Conservation (phyloP, 2,797 vertebrate genomes). For the Monodelphis domestica region DNA sequence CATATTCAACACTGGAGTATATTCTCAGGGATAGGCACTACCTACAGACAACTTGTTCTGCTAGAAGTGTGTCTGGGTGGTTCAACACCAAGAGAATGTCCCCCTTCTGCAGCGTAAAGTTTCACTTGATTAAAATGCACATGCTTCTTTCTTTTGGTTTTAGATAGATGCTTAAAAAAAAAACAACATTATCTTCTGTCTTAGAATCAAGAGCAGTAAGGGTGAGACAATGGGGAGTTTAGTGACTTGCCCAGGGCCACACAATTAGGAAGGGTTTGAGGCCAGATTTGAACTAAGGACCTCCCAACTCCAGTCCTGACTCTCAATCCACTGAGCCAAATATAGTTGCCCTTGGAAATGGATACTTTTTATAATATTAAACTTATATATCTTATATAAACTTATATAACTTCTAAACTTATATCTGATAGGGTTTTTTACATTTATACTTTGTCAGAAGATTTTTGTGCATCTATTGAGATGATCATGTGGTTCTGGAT, state of each 20-base stretch:
- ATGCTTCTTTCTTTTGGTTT: neutral
- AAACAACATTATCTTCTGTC: too few relatives aligned
- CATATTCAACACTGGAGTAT: neutral
- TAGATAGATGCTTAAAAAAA: neutral
- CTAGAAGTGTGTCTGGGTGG: neutral
- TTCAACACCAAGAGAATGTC: neutral
- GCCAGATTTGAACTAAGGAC: too few relatives aligned
- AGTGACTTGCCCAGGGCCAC: too few relatives aligned
- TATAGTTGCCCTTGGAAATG: too few relatives aligned
- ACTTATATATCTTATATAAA: too few relatives aligned
- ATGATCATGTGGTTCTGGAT: neutral
- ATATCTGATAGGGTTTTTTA: neutral
- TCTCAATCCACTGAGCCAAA: too few relatives aligned
- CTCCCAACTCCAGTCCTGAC: too few relatives aligned
- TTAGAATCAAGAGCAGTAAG: too few relatives aligned
- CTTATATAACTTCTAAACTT: neutral
- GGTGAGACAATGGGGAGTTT: too few relatives aligned
- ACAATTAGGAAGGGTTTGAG: too few relatives aligned
- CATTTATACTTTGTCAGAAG: too few relatives aligned
- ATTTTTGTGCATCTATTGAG: neutral
- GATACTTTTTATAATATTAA: neutral
- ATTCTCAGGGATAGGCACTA: neutral
- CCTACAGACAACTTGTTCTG: neutral
- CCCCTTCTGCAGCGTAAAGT: neutral
- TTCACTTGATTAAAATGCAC: neutral